Evolutionary conservation across 2,113 vertebrate genomes (phyloP), one percentile per base, ranked within the genome.

Genomic region (Glaucidium brasilianum): DNA sequence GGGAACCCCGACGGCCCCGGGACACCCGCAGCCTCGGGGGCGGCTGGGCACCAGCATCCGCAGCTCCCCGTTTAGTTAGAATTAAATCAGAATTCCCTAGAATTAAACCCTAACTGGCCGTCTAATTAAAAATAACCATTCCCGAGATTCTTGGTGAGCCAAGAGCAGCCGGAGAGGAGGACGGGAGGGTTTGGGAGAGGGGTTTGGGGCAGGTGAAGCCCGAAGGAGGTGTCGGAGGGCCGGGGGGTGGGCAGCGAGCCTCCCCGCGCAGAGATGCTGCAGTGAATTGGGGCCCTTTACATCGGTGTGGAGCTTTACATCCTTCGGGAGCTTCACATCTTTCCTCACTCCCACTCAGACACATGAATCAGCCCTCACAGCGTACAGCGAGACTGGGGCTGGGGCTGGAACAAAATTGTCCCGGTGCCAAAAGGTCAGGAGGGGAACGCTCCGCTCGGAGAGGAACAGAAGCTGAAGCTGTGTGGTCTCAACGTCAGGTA

Each of bases 211-310:
- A 13, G n/a, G 15, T 8, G 25, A 53, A 32, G 39, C 25, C 50
- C 22, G 2, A 8, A 27, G 55, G 39, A n/a, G 58, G 45, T 39
- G 23, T 7, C 13, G 64, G 71, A 53, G 49, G 14, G 56, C 19
- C 2, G 4, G 18, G 47, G 18, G 2, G 47, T n/a, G n/a, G 75
- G 58, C 63, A 50, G 29, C 47, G 8, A 34, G 8, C 3, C 9
- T 35, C 20, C 2, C 26, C 6, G 2, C 0, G 0, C 15, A 0
- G 45, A 43, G 64, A 45, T 26, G 64, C 37, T 67, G 9, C 50
- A 4, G 6, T 3, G 15, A 20, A n/a, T 12, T 11, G 7, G 3
- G 34, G 63, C 80, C 41, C 12, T 21, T 71, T 10, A 2, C 5
- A 47, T 47, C 45, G 8, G 10, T 47, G 9, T 2, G 30, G 63